Conservation (phyloP, 1,140 invertebrate genomes). For the Acyrthosiphon pisum region DNA sequence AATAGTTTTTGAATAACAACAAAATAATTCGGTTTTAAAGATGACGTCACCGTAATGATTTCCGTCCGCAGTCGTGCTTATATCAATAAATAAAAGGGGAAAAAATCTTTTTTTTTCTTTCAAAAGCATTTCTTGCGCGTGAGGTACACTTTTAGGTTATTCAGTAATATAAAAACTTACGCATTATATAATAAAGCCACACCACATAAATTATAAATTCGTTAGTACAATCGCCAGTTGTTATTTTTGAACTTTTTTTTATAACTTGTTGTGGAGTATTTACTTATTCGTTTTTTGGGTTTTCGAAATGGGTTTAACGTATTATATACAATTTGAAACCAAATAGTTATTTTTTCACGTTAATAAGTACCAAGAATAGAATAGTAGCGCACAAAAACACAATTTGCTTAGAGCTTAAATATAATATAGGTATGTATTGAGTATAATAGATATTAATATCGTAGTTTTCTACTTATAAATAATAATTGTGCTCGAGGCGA, state of each 20-base stretch:
- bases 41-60: conserved; percentile 43
- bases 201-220: background rate
- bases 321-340: background rate
- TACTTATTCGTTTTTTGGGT: background rate
- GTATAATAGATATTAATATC: background rate
- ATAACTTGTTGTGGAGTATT: background rate
- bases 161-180: background rate
- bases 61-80: background rate
- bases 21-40: conserved; percentile 23
- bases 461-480: background rate
- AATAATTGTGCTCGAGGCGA: background rate
- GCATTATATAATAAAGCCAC: background rate
- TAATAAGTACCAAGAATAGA: background rate
- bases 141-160: background rate
- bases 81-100: conserved; percentile 4
- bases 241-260: background rate
- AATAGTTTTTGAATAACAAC: too few relatives aligned
- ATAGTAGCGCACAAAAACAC: background rate
- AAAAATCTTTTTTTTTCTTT: background rate
- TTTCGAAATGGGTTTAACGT: background rate
- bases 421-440: background rate
- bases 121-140: background rate
- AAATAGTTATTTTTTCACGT: background rate
- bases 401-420: background rate
- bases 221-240: background rate